Percentiles rank a stretch among this genome's conserved stretches.
These are phyloP conservation scores for Malurus elegans DNA, from an alignment of 2,113 vertebrate genomes.

Conservation along the genomic window DNA sequence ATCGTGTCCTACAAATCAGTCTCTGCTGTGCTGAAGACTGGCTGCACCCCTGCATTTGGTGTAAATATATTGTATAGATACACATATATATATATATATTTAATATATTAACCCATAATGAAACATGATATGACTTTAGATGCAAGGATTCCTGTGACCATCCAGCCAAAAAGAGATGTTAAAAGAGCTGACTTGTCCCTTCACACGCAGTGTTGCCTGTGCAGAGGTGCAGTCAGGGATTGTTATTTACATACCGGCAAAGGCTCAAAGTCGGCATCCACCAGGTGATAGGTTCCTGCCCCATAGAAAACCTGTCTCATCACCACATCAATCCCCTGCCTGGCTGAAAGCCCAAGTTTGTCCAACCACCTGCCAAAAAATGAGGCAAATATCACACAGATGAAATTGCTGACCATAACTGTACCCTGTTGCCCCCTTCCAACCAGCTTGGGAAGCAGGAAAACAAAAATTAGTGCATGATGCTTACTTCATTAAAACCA, in stretches of 20 bases:
- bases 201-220: background rate
- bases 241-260: constrained; percentile 80
- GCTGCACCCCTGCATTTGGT: background rate
- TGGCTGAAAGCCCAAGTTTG: constrained; percentile 88
- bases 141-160: background rate
- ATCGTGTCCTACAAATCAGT: background rate
- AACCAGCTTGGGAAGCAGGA: rapidly evolving
- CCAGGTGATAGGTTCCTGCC: constrained; percentile 87
- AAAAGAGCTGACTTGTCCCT: background rate
- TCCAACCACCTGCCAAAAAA: constrained; percentile 90
- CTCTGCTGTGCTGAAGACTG: background rate
- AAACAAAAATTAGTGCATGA: background rate
- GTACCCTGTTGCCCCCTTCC: background rate
- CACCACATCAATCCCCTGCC: constrained; percentile 86
- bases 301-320: constrained; percentile 93
- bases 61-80: background rate
- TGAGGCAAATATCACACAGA: background rate
- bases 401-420: background rate
- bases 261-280: constrained; percentile 86
- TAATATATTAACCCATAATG: background rate
- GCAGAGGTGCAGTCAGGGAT: background rate
- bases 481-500: background rate
- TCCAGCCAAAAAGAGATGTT: background rate
- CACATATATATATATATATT: too few relatives aligned
- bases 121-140: background rate